Conservation (phyloP, 1,140 invertebrate genomes). For the Caerostris darwini region DNA sequence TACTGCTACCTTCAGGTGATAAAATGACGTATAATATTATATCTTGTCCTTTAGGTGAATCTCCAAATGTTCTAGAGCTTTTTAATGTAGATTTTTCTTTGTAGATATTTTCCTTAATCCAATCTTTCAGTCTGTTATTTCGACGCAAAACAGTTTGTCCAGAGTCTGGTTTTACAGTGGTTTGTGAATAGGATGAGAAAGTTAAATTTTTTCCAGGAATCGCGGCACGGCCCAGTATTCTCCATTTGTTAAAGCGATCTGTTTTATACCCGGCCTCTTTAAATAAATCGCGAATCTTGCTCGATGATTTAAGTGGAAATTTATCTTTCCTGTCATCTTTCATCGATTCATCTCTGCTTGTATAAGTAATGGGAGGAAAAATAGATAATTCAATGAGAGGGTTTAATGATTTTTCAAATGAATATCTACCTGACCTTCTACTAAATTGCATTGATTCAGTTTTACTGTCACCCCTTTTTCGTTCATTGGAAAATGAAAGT, state of each 20-base stretch:
- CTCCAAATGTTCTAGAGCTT: not conserved
- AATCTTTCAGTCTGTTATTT: not conserved
- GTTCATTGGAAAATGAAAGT: not conserved
- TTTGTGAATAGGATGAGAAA: not conserved
- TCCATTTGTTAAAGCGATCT: not conserved
- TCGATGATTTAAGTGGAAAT: not conserved
- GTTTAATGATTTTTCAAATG: not conserved
- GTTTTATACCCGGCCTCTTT: not conserved
- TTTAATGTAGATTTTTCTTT: not conserved
- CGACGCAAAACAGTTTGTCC: not conserved
- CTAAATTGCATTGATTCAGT: no score
- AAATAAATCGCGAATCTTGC: not conserved
- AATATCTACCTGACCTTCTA: no score
- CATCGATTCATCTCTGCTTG: not conserved
- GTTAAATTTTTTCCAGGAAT: not conserved
- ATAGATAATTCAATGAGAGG: not conserved
- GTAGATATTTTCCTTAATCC: not conserved
- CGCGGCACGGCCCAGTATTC: not conserved
- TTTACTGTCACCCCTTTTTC: not conserved
- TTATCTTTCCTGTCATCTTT: not conserved
- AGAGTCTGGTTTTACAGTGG: not conserved
- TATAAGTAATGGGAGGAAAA: not conserved
- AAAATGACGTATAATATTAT: not conserved
- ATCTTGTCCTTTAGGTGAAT: not conserved
- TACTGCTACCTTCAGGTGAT: not conserved